These are phyloP conservation scores for Endotricha flammealis DNA, from an alignment of 2,888 invertebrate genomes.

Conservation along the genomic window DNA sequence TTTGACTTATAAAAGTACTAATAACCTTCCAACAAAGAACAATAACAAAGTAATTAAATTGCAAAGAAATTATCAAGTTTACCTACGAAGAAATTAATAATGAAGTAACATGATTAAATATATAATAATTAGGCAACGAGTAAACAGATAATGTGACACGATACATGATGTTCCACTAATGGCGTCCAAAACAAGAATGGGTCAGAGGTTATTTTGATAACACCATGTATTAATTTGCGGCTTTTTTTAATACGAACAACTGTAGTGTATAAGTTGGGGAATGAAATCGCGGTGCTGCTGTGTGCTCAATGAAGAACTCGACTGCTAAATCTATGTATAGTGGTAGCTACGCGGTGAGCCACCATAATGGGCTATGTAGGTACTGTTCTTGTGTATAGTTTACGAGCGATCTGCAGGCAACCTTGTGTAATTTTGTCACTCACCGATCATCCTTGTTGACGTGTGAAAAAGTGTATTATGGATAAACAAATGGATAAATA, in stretches of 20 bases:
- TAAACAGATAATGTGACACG: constrained; percentile 8
- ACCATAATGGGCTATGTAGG: too few relatives aligned
- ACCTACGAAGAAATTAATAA: constrained; percentile 10
- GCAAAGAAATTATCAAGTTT: background rate
- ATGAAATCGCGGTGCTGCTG: background rate
- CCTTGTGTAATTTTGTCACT: too few relatives aligned
- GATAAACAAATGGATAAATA: too few relatives aligned
- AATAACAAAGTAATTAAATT: constrained; percentile 1
- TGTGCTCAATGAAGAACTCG: too few relatives aligned
- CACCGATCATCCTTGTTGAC: too few relatives aligned
- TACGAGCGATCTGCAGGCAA: too few relatives aligned
- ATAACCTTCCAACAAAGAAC: background rate
- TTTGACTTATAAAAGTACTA: constrained; percentile 1
- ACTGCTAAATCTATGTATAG: too few relatives aligned
- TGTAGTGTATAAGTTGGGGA: background rate
- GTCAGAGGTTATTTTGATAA: constrained; percentile 47
- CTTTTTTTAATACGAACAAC: constrained; percentile 21
- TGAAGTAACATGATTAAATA: constrained; percentile 19
- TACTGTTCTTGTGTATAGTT: too few relatives aligned
- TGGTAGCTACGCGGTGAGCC: too few relatives aligned
- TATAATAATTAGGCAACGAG: constrained; percentile 30
- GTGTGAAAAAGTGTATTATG: too few relatives aligned
- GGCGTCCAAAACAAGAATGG: constrained; percentile 46
- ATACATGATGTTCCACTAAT: constrained; percentile 33
- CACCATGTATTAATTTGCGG: constrained; percentile 60